Evolutionary conservation across 2,797 vertebrate species (phyloP).

Genomic region (Platalea minor): DNA sequence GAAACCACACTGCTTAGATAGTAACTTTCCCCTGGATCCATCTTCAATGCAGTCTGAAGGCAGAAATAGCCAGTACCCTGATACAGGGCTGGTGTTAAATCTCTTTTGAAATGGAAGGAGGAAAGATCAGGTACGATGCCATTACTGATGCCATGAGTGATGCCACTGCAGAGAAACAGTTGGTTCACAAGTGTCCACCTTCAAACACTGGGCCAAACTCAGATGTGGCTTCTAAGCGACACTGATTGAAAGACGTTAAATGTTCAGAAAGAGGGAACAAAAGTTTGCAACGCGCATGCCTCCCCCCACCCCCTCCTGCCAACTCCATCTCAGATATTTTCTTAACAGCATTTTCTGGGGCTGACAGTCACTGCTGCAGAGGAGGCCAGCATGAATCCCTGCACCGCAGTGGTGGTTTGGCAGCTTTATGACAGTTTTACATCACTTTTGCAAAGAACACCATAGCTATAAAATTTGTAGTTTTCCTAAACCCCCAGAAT

Average conservation of each 20-base stretch:
- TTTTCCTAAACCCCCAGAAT: slow-evolving; percentile 60
- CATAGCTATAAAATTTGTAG: slow-evolving; percentile 54
- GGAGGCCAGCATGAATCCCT: slow-evolving; percentile 19
- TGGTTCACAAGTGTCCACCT: neutral
- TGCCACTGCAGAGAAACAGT: neutral
- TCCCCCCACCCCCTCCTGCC: accelerated
- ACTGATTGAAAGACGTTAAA: accelerated
- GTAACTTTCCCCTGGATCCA: neutral
- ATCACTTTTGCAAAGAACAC: slow-evolving; percentile 52
- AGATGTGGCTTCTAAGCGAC: neutral
- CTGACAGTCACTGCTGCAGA: neutral
- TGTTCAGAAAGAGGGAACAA: neutral
- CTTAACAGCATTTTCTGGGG: neutral
- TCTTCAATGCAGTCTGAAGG: neutral
- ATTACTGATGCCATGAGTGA: neutral
- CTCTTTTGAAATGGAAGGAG: neutral
- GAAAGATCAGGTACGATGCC: neutral
- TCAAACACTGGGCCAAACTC: neutral
- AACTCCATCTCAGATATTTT: neutral
- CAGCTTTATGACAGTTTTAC: slow-evolving; percentile 57
- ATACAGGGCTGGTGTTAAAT: neutral
- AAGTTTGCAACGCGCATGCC: neutral
- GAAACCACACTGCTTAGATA: neutral
- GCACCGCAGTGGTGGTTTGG: slow-evolving; percentile 24
- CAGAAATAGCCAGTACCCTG: neutral